Evolutionary conservation across 64 coral and sea anemone species (phyloP), one percentile per base, ranked within the genome.

Genomic region (Cladopsammia gracilis): DNA sequence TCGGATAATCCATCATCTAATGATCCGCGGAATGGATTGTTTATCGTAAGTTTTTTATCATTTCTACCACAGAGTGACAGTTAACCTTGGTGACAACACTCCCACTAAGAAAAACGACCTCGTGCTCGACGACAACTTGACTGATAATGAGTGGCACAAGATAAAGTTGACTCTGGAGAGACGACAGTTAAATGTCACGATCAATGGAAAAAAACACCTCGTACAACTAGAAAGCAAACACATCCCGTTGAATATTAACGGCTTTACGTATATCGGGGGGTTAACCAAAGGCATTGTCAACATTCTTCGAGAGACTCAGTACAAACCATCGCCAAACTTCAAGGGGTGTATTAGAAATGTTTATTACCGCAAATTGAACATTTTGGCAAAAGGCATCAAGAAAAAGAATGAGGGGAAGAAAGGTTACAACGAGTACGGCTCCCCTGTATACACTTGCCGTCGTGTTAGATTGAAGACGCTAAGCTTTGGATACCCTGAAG

Each of bases 331-430:
- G 7, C 6, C 25, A 13, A 72, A 82, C 52, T 70, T 91, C 7
- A 78, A 25, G 20, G 89, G 89, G 3, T 91, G 89, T n/a, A 22
- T 91, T 65, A 10, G 62, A 49, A 50, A 81, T 25, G 89, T 82
- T 10, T 45, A 11, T 26, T 82, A 53, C 50, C 42, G 58, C 75
- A 34, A 66, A 14, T 12, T 24, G 20, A 50, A 70, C 19, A 16
- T 59, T 23, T 54, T 80, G 20, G 25, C 45, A 3, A 25, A 7
- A 10, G 34, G 56, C 22, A 25, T 34, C 10, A 64, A 52, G 22
- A n/a, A 48, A 11, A 25, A 12, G 16, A n/a, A 50, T 3, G 16
- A 4, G 2, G 24, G 48, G 0, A 64, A 3, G 13, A 19, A 19
- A 18, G 7, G 65, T 23, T 71, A 82, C 65, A 81, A 15, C 18